Base-by-base conservation (phyloP, 2,888 invertebrate genomes). In the Limenitis camilla region DNA sequence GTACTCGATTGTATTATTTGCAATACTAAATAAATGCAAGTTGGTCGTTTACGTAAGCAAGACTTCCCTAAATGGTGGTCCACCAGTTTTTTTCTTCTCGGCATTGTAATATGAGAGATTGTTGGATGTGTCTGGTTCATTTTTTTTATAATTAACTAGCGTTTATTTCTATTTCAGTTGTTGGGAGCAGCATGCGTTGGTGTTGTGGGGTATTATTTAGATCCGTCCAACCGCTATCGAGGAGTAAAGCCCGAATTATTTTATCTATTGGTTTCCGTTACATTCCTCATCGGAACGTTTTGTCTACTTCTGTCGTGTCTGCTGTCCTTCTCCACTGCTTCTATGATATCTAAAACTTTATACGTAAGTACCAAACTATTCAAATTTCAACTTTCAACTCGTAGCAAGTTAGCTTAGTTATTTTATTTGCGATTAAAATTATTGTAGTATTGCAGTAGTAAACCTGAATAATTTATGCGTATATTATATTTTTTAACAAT, bases 261-360 rank as follows among this genome's bases (percentile, higher is more conserved):
- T 78, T 93, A 92, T 76, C 81, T 94, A 30, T 76, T 95, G 52
- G 92, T 94, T 72, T 88, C 92, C 0, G 92, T 93, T 0, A 89
- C 95, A 10, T 96, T 94, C 71, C 86, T 96, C 72, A 91, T 96
- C 56, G 92, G 93, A 47, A 95, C 95, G 27, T 93, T 93, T 68
- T 90, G 94, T 59, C 74, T 96, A 39, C 76, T 96, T 38, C 68
- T 92, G 5, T 90, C 96, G 0, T 95, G 93, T 63, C 65, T 96
- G n/a, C 83, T 92, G 31, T 95, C 96, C 1, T 85, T 95, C 44
- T 91, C 94, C 10, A 94, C 95, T 0, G 92, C 94, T n/a, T 91
- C 94, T 32, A 92, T 96, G 62, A 91, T 96, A 66, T 90, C 94
- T 1, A 96, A 95, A 84, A 95, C 94, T 1, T 88, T 92, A 60